Base-by-base conservation (phyloP, 2,113 vertebrate species). In the Zosterops hypoxanthus region DNA sequence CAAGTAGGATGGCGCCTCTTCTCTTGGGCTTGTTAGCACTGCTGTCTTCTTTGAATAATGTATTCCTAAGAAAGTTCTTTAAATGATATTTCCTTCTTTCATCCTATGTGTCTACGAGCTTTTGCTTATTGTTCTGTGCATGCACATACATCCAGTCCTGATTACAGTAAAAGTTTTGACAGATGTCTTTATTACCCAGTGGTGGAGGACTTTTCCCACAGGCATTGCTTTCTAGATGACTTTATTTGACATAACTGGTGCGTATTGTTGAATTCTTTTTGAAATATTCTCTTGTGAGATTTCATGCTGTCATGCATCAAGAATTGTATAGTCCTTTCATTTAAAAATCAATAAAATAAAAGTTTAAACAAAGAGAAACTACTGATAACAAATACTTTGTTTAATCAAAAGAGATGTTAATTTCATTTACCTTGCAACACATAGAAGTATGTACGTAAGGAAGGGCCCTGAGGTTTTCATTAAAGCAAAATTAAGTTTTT, bases 321-420 rank as follows among this genome's bases (percentile, higher is more conserved):
- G 23, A 86, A 65, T n/a, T 63, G 28, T 29, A 47, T 33, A 50
- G 29, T 42, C 11, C 41, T 94, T 82, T 80, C 83, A 88, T 92
- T 91, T 82, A 83, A 90, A 89, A 93, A 85, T 46, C 55, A 82
- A 80, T 80, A 90, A 84, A 73, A 83, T 87, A 22, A 33, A 83
- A 85, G 24, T 36, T 92, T 77, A 83, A 94, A 29, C 14, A 77
- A 79, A 80, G 22, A 53, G 12, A 93, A 86, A n/a, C 36, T 39
- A n/a, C 31, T 68, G 42, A 64, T 76, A 90, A 73, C 31, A 92
- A 82, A 53, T 41, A 76, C 6, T 12, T 87, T 53, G 11, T 79
- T 71, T 82, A 79, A 72, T 82, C 14, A 56, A 85, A 91, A 41
- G n/a, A 78, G 90, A 77, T 13, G 8, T 28, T 59, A 90, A 85